Evolutionary conservation across 2,113 vertebrate genomes (phyloP).

Genomic region (Anseranas semipalmata): DNA sequence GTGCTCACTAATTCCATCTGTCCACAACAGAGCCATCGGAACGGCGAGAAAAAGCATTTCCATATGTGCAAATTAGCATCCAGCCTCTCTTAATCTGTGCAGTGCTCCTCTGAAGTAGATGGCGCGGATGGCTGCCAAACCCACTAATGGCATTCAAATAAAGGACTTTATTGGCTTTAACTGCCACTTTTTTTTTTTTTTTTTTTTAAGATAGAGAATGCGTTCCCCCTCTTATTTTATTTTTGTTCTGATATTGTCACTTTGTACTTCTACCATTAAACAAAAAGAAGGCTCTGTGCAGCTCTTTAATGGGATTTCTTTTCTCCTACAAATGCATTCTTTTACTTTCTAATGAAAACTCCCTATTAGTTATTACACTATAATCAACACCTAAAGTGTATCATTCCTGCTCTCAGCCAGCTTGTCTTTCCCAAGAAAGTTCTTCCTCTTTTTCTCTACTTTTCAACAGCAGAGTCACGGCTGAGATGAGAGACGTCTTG

Average conservation of each 20-base stretch:
- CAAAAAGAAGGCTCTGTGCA: background rate
- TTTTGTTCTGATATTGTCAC: slow-evolving; percentile 26
- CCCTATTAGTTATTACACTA: background rate
- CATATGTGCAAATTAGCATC: slow-evolving; percentile 98
- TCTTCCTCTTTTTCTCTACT: slow-evolving; percentile 50
- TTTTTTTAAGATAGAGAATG: slow-evolving; percentile 13
- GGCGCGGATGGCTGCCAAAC: slow-evolving; percentile 82
- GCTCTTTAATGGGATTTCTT: background rate
- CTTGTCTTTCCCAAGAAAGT: slow-evolving; percentile 11
- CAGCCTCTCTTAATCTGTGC: slow-evolving; percentile 86
- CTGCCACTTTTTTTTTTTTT: slow-evolving; percentile 42
- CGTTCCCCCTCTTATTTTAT: background rate
- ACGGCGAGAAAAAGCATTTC: slow-evolving; percentile 94
- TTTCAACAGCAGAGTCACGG: slow-evolving; percentile 39
- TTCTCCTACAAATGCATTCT: background rate
- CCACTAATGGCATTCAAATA: slow-evolving; percentile 87
- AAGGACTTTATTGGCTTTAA: slow-evolving; percentile 79
- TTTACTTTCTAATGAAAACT: slow-evolving; percentile 26
- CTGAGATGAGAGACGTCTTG: slow-evolving; percentile 46
- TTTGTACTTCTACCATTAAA: slow-evolving; percentile 40
- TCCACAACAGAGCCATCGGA: slow-evolving; percentile 93
- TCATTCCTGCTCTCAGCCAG: background rate
- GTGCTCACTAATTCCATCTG: slow-evolving; percentile 97
- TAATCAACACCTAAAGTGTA: slow-evolving; percentile 25
- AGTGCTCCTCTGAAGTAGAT: slow-evolving; percentile 86